Conservation (phyloP, 2,888 invertebrate genomes). For the Plebejus anna region DNA sequence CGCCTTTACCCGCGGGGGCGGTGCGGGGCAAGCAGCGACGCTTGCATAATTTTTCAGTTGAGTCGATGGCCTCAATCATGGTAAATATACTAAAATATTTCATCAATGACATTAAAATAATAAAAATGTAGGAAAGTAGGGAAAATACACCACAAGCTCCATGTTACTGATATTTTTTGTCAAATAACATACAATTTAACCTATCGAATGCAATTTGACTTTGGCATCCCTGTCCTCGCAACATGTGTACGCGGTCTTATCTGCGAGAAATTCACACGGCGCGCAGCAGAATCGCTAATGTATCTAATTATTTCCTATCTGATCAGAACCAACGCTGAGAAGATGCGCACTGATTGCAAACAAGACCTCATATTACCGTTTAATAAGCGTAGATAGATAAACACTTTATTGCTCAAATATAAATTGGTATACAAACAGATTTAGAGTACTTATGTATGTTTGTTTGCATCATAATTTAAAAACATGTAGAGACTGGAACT, state of each 20-base stretch:
- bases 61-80: too few species aligned
- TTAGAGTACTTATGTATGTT: too few species aligned
- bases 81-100: too few species aligned
- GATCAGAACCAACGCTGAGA: conserved; percentile 8
- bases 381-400: background rate
- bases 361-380: background rate
- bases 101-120: background rate
- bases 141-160: too few species aligned
- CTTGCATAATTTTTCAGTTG: too few species aligned
- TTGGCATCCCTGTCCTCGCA: background rate
- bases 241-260: background rate
- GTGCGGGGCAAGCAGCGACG: too few species aligned
- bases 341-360: background rate
- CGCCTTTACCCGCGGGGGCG: too few species aligned
- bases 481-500: too few species aligned
- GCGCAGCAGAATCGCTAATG: conserved; percentile 7
- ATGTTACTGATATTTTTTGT: background rate
- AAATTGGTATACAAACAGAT: too few species aligned
- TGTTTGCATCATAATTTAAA: too few species aligned
- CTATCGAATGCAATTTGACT: background rate
- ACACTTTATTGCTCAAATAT: too few species aligned
- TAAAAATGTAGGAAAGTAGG: too few species aligned
- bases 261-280: conserved; percentile 5
- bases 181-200: background rate
- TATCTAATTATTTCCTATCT: conserved; percentile 22